These are phyloP conservation scores for Strix uralensis DNA, from an alignment of 2,113 vertebrate genomes.

Conservation along the genomic window DNA sequence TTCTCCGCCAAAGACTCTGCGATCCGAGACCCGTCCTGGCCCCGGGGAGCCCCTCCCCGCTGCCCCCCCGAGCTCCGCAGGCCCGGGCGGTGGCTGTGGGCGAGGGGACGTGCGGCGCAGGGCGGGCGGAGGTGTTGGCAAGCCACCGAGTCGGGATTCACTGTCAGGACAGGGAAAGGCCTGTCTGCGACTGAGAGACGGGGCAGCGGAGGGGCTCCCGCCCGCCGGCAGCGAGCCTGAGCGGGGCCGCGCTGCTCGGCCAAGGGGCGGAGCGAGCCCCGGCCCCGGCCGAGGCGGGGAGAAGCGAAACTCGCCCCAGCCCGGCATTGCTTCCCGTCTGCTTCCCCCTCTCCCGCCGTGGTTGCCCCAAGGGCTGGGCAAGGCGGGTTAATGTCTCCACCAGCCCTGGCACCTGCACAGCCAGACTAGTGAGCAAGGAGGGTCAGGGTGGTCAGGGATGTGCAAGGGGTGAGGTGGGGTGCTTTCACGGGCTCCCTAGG, in stretches of 20 bases:
- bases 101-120: not conserved
- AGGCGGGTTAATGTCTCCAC: not conserved
- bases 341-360: not conserved
- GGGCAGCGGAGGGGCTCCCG: not conserved
- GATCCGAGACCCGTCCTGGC: rapidly evolving
- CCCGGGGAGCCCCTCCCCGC: rapidly evolving
- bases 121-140: not conserved
- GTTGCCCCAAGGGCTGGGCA: not conserved
- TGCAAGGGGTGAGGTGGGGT: not conserved
- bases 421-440: not conserved
- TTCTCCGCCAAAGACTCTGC: rapidly evolving
- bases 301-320: not conserved
- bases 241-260: no score
- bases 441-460: not conserved
- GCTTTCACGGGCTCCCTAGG: not conserved
- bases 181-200: not conserved
- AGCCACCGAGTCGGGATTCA: not conserved
- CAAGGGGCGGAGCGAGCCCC: not conserved
- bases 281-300: not conserved
- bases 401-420: not conserved
- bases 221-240: no score
- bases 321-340: not conserved
- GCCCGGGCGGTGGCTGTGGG: not conserved
- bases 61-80: rapidly evolving
- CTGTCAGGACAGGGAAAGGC: no score